These are phyloP conservation scores for Aethina tumida DNA, from an alignment of 1,140 invertebrate species.

Conservation along the genomic window DNA sequence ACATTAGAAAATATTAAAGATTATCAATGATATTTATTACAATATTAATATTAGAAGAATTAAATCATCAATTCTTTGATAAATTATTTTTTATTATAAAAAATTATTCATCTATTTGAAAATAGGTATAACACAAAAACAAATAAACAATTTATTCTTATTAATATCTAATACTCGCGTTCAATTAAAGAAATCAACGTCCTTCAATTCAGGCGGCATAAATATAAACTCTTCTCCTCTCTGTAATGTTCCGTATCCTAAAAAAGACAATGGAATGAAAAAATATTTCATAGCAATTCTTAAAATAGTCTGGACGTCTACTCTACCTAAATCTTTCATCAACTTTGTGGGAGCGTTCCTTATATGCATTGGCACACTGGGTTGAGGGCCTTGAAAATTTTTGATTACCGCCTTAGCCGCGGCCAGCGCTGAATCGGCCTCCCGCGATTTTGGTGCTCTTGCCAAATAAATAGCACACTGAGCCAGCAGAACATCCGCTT, in stretches of 20 bases:
- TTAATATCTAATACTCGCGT: too few species aligned
- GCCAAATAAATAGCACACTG: conserved; percentile 69
- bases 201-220: conserved; percentile 57
- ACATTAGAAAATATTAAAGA: too few species aligned
- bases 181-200: conserved; percentile 49
- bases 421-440: conserved; percentile 57
- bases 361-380: conserved; percentile 63
- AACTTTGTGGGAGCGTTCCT: conserved; percentile 71
- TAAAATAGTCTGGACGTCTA: conserved; percentile 18
- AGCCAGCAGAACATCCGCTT: conserved; percentile 65
- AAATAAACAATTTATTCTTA: too few species aligned
- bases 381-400: conserved; percentile 55
- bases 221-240: conserved; percentile 48
- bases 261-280: conserved; percentile 24
- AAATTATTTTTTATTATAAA: too few species aligned
- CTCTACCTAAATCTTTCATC: conserved; percentile 67
- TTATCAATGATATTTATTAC: too few species aligned
- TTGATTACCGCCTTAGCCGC: conserved; percentile 48
- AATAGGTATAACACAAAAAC: too few species aligned
- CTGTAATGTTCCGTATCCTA: conserved; percentile 54
- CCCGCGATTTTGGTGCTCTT: conserved; percentile 61
- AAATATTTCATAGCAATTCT: conserved; percentile 1
- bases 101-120: too few species aligned
- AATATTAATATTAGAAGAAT: too few species aligned
- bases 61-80: too few species aligned